A percentile compares a stretch with the other conserved stretches of the same genome.
Conservation (phyloP, 2,113 vertebrate genomes). For the Saccopteryx bilineata region DNA sequence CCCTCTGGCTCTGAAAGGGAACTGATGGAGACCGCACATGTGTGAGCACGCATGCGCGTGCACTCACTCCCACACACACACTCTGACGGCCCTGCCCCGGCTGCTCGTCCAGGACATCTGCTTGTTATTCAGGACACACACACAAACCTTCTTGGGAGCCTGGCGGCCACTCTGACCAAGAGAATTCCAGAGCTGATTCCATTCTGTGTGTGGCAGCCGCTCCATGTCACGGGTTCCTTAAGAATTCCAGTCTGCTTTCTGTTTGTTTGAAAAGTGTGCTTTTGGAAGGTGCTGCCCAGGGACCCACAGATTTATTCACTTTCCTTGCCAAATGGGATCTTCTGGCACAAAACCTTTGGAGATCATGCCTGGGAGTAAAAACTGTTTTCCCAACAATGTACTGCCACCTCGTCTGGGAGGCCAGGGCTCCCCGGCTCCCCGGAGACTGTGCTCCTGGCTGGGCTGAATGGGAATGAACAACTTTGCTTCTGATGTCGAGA, state of each 20-base stretch:
- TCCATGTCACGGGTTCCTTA: not conserved
- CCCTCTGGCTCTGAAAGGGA: no score
- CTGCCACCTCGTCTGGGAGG: no score
- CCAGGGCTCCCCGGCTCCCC: no score
- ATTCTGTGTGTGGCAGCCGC: not conserved
- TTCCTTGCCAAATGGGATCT: not conserved
- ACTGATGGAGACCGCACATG: rapidly evolving
- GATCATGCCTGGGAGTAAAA: not conserved
- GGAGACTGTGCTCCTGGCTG: no score
- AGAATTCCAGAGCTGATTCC: not conserved
- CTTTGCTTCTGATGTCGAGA: not conserved
- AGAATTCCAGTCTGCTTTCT: not conserved
- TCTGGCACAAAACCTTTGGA: rapidly evolving
- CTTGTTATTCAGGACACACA: not conserved
- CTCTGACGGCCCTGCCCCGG: not conserved
- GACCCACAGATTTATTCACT: not conserved
- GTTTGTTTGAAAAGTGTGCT: not conserved
- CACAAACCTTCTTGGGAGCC: not conserved
- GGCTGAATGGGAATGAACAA: not conserved
- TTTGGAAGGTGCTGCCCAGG: not conserved
- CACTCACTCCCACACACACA: rapidly evolving
- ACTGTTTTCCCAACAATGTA: not conserved
- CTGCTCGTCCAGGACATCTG: not conserved
- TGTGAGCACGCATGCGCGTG: no score
- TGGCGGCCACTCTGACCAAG: rapidly evolving